Evolutionary conservation across 53 echinoderm and acorn worm genomes (phyloP).

Genomic region (Hippasteria phrygiana): DNA sequence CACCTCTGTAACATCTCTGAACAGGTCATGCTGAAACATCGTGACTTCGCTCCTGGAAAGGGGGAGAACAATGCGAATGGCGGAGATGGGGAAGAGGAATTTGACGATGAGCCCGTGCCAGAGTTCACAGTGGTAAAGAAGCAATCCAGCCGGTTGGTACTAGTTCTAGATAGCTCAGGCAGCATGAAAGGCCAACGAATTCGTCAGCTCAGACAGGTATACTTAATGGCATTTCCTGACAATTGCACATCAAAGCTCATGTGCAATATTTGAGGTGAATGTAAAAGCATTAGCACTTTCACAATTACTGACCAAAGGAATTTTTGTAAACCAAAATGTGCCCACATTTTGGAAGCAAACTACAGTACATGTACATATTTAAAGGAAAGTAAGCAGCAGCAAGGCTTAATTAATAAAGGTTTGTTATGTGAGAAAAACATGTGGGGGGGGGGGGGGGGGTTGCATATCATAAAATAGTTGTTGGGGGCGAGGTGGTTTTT

Average conservation of each 20-base stretch:
- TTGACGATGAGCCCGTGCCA: slow-evolving; percentile 18
- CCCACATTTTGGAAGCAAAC: too few species aligned
- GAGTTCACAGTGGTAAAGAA: slow-evolving; percentile 63
- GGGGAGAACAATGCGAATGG: slow-evolving; percentile 34
- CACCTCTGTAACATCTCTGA: too few species aligned
- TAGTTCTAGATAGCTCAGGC: slow-evolving; percentile 89
- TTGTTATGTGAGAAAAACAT: too few species aligned
- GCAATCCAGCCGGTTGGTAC: slow-evolving; percentile 52
- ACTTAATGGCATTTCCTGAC: slow-evolving; percentile 23
- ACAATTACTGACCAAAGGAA: too few species aligned
- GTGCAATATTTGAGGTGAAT: not conserved
- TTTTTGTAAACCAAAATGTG: too few species aligned
- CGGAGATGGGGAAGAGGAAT: not conserved
- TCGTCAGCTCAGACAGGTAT: slow-evolving; percentile 83
- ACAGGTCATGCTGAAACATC: slow-evolving; percentile 66
- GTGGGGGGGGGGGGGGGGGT: too few species aligned
- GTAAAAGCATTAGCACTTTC: not conserved
- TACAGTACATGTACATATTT: too few species aligned
- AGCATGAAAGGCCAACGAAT: slow-evolving; percentile 89
- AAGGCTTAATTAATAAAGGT: too few species aligned
- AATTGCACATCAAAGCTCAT: slow-evolving; percentile 50
- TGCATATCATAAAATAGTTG: too few species aligned
- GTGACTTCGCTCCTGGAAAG: slow-evolving; percentile 51
- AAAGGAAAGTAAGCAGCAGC: too few species aligned
- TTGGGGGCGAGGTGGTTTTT: too few species aligned